Evolutionary conservation across 2,113 vertebrate species (phyloP), one percentile per base, ranked within the genome.

Genomic region (Oncorhynchus nerka): DNA sequence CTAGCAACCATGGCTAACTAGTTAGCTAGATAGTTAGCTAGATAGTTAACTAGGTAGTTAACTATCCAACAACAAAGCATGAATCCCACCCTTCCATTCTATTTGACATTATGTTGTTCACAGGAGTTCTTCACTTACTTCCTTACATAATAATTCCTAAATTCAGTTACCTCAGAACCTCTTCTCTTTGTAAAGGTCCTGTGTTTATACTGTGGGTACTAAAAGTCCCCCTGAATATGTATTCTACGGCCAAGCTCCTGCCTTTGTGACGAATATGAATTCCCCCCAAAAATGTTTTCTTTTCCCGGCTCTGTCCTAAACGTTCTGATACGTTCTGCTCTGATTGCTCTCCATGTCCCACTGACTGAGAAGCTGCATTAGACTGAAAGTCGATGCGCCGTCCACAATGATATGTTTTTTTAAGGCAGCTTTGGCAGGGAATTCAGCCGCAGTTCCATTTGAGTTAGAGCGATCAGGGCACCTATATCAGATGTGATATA

Each of bases 331-430:
- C 5, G 51, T n/a, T 49, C 49, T 61, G 66, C 66, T 69, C 59
- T 20, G 20, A 7, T 39, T 49, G 39, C 45, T 68, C 22, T 7
- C 26, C 22, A 13, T 49, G 55, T 51, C n/a, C 61, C 13, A 34
- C 64, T 67, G 64, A 26, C 55, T 20, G 28, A 24, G 55, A 76
- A 5, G 68, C n/a, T 75, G n/a, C 70, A 68, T 57, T 73, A 45
- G 28, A 67, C 45, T 20, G 64, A 59, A 65, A 59, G 73, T 78
- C 76, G 12, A 77, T 77, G 57, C 22, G 7, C 68, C 49, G 12
- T 51, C 30, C 49, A 51, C 19, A 61, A 20, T 30, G 66, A 59
- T 71, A 15, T 70, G 39, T 22, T 70, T 34, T 6, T 49, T 70
- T 24, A 70, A 70, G 59, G 15, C 67, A 55, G 55, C 49, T 9